A percentile compares a stretch with the other conserved stretches of the same genome.
These are phyloP conservation scores for Oncorhynchus masou DNA, from an alignment of 2,113 vertebrate species.

Conservation along the genomic window DNA sequence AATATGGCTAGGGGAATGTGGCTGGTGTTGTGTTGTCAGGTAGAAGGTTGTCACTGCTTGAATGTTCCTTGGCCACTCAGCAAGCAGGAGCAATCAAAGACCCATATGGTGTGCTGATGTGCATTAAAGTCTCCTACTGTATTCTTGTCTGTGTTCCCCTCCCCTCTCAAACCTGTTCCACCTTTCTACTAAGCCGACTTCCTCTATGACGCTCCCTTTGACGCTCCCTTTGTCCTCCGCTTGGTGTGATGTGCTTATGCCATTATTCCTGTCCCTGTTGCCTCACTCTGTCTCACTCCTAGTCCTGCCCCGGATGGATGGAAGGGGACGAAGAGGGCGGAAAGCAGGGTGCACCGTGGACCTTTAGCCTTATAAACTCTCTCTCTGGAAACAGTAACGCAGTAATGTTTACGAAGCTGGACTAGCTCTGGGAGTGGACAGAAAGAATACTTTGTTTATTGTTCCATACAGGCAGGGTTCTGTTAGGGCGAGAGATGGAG, in stretches of 20 bases:
- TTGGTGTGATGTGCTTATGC: conserved; percentile 45
- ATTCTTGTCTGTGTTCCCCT: neutral
- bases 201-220: conserved; percentile 41
- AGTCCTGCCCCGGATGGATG: neutral
- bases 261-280: conserved; percentile 24
- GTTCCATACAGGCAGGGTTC: conserved; percentile 62
- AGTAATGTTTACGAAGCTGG: conserved; percentile 27
- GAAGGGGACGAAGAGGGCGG: neutral
- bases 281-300: neutral
- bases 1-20: too few species aligned
- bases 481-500: conserved; percentile 62
- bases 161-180: conserved; percentile 22
- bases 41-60: too few species aligned
- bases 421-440: conserved; percentile 47
- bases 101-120: too few species aligned
- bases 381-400: conserved; percentile 2
- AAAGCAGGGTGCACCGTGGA: neutral
- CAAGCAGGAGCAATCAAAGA: too few species aligned
- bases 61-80: too few species aligned
- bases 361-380: conserved; percentile 34
- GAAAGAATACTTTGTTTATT: conserved; percentile 64
- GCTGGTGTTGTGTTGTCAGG: too few species aligned
- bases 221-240: conserved; percentile 45
- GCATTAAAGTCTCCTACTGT: too few species aligned
- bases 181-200: conserved; percentile 55